These are phyloP conservation scores for Discoglossus pictus DNA, from an alignment of 2,797 vertebrate genomes.

Conservation along the genomic window DNA sequence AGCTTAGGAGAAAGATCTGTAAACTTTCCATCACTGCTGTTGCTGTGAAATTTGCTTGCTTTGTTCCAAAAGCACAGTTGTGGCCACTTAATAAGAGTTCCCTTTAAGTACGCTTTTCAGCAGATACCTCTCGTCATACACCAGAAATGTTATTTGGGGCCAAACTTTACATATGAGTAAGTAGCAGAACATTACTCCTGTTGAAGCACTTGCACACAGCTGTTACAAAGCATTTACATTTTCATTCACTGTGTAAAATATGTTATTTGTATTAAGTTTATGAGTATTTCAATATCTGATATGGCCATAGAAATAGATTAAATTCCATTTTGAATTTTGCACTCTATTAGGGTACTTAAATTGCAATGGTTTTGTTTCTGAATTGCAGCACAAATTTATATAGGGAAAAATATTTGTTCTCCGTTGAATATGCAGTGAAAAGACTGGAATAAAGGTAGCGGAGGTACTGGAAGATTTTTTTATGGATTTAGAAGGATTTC, in stretches of 20 bases:
- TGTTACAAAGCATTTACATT: conserved; percentile 1
- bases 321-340: too few relatives aligned
- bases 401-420: too few relatives aligned
- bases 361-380: too few relatives aligned
- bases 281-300: neutral
- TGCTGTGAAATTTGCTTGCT: conserved; percentile 4
- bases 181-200: neutral
- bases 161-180: conserved; percentile 6
- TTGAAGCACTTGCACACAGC: neutral
- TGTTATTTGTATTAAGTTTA: neutral
- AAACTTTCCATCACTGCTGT: neutral
- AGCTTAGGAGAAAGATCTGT: neutral
- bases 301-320: neutral
- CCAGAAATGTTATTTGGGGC: conserved; percentile 8
- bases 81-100: neutral
- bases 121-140: neutral
- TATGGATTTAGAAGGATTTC: too few relatives aligned
- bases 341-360: too few relatives aligned
- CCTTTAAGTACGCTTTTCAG: neutral
- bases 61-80: conserved; percentile 15
- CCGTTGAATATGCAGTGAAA: too few relatives aligned
- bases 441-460: too few relatives aligned
- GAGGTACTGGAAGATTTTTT: too few relatives aligned
- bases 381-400: too few relatives aligned
- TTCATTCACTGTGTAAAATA: conserved; percentile 1